Evolutionary conservation across 2,797 vertebrate species (phyloP).

Genomic region (Dipus sagitta): DNA sequence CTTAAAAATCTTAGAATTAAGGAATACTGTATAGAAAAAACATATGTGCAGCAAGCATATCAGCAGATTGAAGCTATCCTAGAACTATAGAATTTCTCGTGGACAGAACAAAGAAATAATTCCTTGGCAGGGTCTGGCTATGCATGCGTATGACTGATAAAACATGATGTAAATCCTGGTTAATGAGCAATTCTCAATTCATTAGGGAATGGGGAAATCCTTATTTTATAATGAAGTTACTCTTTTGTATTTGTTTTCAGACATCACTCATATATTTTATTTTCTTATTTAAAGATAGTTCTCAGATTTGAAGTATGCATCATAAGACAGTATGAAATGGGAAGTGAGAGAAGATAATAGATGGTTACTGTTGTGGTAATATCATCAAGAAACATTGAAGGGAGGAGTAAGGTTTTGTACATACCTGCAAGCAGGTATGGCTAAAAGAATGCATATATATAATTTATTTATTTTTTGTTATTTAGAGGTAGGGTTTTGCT

Average conservation of each 20-base stretch:
- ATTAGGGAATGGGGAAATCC: not conserved
- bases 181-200: not conserved
- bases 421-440: not conserved
- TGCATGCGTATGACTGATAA: not conserved
- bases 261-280: not conserved
- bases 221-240: not conserved
- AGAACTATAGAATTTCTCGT: not conserved
- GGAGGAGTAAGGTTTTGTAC: not conserved
- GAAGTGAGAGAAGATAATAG: not conserved
- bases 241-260: not conserved
- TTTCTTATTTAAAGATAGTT: constrained; percentile 11
- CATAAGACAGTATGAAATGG: not conserved
- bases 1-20: not conserved
- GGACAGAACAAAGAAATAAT: not conserved
- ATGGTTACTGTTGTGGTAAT: not conserved
- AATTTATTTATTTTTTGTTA: no score
- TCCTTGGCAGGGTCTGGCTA: not conserved
- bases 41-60: not conserved
- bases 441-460: not conserved
- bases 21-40: not conserved
- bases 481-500: no score
- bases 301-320: not conserved
- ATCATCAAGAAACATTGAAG: not conserved
- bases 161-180: not conserved
- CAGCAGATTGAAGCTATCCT: not conserved